These are phyloP conservation scores for Zeugodacus cucurbitae DNA, from an alignment of 1,140 invertebrate genomes.

Conservation along the genomic window DNA sequence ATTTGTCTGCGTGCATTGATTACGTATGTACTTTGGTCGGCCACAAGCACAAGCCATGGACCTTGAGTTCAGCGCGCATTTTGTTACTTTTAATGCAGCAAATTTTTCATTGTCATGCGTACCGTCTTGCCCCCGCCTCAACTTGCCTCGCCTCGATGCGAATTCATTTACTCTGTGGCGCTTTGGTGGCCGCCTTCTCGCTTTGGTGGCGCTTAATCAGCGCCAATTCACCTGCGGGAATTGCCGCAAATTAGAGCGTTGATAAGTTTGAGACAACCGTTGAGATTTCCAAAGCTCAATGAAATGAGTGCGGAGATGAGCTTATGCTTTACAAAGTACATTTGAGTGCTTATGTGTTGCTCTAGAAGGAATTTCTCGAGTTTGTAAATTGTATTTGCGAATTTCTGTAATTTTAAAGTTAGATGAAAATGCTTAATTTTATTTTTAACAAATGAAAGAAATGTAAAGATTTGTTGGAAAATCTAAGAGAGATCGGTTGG, in stretches of 20 bases:
- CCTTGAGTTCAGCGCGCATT: background rate
- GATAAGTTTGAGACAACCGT: background rate
- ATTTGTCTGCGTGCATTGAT: background rate
- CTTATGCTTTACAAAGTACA: background rate
- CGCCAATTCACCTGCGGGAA: slow-evolving; percentile 27
- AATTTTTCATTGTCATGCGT: background rate
- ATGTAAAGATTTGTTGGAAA: too few relatives aligned
- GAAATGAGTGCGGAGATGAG: background rate
- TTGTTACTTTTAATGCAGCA: background rate
- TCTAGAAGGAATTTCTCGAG: background rate
- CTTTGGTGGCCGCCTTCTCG: background rate
- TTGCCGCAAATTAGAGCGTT: background rate
- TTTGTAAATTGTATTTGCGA: background rate
- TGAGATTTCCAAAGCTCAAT: background rate
- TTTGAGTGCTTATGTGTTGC: background rate
- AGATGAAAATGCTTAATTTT: too few relatives aligned
- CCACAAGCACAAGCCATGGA: background rate
- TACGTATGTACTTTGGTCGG: background rate
- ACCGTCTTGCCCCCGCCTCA: background rate
- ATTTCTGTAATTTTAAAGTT: background rate
- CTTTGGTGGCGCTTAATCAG: background rate
- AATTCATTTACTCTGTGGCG: background rate
- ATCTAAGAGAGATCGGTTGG: too few relatives aligned
- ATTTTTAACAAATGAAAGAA: too few relatives aligned
- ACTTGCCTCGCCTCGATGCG: background rate